Percentiles rank a stretch among this genome's conserved stretches.
These are phyloP conservation scores for Nanorana parkeri DNA, from an alignment of 2,113 vertebrate species.

Conservation along the genomic window DNA sequence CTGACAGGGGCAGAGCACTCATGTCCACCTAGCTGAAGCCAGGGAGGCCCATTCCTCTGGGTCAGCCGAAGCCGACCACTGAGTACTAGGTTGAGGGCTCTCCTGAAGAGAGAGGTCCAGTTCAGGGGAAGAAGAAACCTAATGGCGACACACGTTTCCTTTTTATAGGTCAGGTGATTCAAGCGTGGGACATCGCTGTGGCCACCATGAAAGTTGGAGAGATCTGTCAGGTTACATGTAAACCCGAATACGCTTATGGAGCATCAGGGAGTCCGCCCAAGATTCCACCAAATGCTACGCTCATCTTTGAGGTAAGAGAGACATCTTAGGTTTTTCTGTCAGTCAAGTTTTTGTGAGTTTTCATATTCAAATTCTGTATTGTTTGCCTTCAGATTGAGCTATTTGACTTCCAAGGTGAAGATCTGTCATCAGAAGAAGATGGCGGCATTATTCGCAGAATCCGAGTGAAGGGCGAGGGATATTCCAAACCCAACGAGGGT, in stretches of 20 bases:
- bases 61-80: too few relatives aligned
- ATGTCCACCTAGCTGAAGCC: too few relatives aligned
- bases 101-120: too few relatives aligned
- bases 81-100: too few relatives aligned
- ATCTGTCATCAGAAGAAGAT: conserved; percentile 90
- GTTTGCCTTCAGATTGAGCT: conserved; percentile 82
- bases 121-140: too few relatives aligned
- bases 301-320: conserved; percentile 91
- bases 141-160: too few relatives aligned
- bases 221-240: conserved; percentile 88
- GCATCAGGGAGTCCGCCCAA: conserved; percentile 94
- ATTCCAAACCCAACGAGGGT: conserved; percentile 92
- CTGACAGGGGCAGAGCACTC: too few relatives aligned
- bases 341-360: neutral
- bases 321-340: neutral
- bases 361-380: neutral
- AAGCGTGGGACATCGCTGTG: conserved; percentile 94
- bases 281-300: conserved; percentile 88
- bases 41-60: too few relatives aligned
- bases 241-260: conserved; percentile 94
- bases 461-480: conserved; percentile 86
- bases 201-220: conserved; percentile 95
- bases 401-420: conserved; percentile 92
- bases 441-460: conserved; percentile 91
- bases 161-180: conserved; percentile 92